These are phyloP conservation scores for Pseudolaguvia tuberculata DNA, from an alignment of 2,113 vertebrate genomes.

Conservation along the genomic window DNA sequence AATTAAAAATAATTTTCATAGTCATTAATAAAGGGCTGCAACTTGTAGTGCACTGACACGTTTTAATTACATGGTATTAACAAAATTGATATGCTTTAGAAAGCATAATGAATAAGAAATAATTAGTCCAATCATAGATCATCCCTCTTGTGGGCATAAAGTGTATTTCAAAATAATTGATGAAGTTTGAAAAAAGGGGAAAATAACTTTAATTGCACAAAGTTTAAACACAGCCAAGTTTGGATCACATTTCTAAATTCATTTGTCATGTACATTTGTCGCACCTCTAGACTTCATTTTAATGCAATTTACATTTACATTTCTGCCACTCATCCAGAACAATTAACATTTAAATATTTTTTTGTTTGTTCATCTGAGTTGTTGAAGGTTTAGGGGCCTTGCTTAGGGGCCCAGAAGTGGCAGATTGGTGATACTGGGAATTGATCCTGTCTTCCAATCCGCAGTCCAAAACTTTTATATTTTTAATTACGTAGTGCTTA, in stretches of 20 bases:
- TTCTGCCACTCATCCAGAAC: too few relatives aligned
- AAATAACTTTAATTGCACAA: slow-evolving; percentile 77
- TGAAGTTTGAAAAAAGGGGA: slow-evolving; percentile 72
- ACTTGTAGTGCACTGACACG: slow-evolving; percentile 99
- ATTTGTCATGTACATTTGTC: slow-evolving; percentile 12
- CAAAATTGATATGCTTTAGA: slow-evolving; percentile 99
- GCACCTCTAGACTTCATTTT: background rate
- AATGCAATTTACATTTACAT: too few relatives aligned
- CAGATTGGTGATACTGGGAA: too few relatives aligned
- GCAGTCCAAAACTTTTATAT: too few relatives aligned
- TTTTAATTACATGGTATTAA: slow-evolving; percentile 99
- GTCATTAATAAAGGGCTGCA: slow-evolving; percentile 99
- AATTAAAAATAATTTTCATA: slow-evolving; percentile 99
- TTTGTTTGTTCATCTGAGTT: too few relatives aligned
- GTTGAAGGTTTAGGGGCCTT: too few relatives aligned
- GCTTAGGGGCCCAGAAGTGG: too few relatives aligned
- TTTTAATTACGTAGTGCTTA: background rate
- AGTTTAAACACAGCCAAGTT: slow-evolving; percentile 61
- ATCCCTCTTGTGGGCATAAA: slow-evolving; percentile 84
- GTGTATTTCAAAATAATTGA: slow-evolving; percentile 80
- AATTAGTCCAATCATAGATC: slow-evolving; percentile 99
- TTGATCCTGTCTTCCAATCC: too few relatives aligned
- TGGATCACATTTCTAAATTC: slow-evolving; percentile 64
- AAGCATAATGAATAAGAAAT: slow-evolving; percentile 99
- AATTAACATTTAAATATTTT: too few relatives aligned